A percentile compares a stretch with the other conserved stretches of the same genome.
phyloP scores from a whole-genome alignment of 2,888 invertebrate genomes.

The Lepidochrysops patricia region DNA sequence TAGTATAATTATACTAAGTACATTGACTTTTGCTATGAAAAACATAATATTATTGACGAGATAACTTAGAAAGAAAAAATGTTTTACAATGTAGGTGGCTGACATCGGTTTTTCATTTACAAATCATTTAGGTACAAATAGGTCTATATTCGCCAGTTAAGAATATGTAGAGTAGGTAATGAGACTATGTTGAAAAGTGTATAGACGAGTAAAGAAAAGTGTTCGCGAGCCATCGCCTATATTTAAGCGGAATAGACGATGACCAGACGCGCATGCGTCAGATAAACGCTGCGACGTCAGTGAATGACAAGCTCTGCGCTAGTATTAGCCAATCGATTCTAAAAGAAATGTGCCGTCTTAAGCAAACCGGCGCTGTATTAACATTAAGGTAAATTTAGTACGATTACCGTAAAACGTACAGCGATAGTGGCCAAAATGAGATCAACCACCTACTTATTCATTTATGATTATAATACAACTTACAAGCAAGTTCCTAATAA shows the following conservation, averaged over 20 bases:
- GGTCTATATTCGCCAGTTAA: too few relatives aligned
- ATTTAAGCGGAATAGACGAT: constrained; percentile 65
- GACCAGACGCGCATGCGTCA: constrained; percentile 72
- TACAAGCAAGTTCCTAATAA: not conserved
- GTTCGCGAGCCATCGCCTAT: constrained; percentile 55
- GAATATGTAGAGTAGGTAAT: too few relatives aligned
- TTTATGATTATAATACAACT: not conserved
- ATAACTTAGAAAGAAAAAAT: constrained; percentile 22
- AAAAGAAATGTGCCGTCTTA: constrained; percentile 52
- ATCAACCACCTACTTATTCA: not conserved
- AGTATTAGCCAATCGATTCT: constrained; percentile 65
- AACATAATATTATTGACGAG: constrained; percentile 45
- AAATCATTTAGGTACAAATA: too few relatives aligned
- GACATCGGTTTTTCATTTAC: too few relatives aligned
- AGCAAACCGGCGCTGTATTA: constrained; percentile 28
- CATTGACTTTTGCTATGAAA: too few relatives aligned
- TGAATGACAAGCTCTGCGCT: constrained; percentile 68
- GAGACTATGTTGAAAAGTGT: constrained; percentile 57
- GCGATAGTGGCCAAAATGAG: constrained; percentile 20
- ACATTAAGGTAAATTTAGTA: constrained; percentile 33
- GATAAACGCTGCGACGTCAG: constrained; percentile 56
- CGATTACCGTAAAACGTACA: constrained; percentile 27
- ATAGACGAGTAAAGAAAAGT: constrained; percentile 49
- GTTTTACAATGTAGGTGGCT: too few relatives aligned
- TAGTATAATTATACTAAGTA: too few relatives aligned